Base-by-base conservation (phyloP, 2,113 vertebrate genomes). In the Zootoca vivipara region DNA sequence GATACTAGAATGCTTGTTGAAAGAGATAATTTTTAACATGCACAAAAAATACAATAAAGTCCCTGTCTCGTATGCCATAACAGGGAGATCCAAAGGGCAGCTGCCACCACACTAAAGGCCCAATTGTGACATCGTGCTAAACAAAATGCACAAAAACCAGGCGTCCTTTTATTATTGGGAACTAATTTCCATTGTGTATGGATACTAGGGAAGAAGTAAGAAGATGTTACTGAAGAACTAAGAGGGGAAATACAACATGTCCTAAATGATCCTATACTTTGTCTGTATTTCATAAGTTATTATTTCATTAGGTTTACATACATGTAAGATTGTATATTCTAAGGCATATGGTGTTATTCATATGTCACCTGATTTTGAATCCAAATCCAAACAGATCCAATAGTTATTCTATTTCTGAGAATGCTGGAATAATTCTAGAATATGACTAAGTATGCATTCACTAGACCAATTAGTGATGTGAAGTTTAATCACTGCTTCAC, bases 91-190 rank as follows among this genome's bases (percentile, higher is more conserved):
- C 58, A 62, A 62, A 62, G 18, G 58, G 58, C 18, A 62, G 58
- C 13, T 62, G 58, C 58, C 58, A 62, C 58, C 58, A 62, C 18
- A 62, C 58, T 62, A 62, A 15, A 62, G 18, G 58, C 58, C 58
- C 18, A 20, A 62, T 62, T 62, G 16, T 20, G 18, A 62, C 58
- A 46, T 46, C 16, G 18, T 62, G 5, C 93, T 88, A 87, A 93
- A 85, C 46, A 78, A 79, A 89, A 73, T 75, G 46, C 24, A 73
- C 5, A 83, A 85, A 85, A 78, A 86, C 93, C 90, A 91, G 89
- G 82, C 79, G 18, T 92, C 79, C 52, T 72, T 91, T 93, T 4
- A 2, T 78, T 91, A 95, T 93, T 87, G 64, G 82, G 80, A 88
- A 78, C 72, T 85, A 38, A 2, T 46, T 56, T 84, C 22, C 16